Evolutionary conservation across 1,140 invertebrate species (phyloP), one percentile per base, ranked within the genome.

Genomic region (Mamestra configurata): DNA sequence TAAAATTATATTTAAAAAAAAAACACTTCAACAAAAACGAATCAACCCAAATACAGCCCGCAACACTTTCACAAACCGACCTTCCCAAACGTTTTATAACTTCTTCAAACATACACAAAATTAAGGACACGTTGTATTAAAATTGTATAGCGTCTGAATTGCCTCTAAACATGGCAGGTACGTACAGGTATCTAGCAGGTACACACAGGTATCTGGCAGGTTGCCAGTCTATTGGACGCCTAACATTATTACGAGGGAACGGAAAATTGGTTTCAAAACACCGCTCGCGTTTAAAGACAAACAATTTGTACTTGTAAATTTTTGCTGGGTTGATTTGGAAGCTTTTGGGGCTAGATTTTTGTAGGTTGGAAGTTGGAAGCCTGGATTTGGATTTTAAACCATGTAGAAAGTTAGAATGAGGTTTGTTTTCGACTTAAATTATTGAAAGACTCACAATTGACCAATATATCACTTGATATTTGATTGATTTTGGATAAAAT

Each of bases 221-320:
- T 0, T 8, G 66, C 66, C 66, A 70, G 40, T 3, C 40, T 49
- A 68, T 68, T 49, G 66, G 43, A 27, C 66, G 66, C 31, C 66
- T 70, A n/a, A 70, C 66, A 49, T 70, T 70, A 70, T 70, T 70
- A 70, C 22, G 11, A 18, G 59, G 40, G 11, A 66, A 70, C 40
- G 13, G 40, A 11, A 70, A 70, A 70, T 70, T 70, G 66, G 22
- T 49, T 27, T 24, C 13, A 70, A 70, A 70, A 70, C 66, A 49
- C 22, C 8, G 40, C 6, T 31, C 15, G 66, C 20, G 37, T 49
- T 27, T 68, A 1, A 24, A n/a, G 31, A 66, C 27, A 70, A n/a
- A 70, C 40, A n/a, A 49, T 70, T 68, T 61, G 31, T 10, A 61
- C 11, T 31, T 61, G 22, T 31, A 10, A 10, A 18, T 35, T 61